phyloP scores from a whole-genome alignment of 2,888 invertebrate species.

The Bugulina stolonifera region DNA sequence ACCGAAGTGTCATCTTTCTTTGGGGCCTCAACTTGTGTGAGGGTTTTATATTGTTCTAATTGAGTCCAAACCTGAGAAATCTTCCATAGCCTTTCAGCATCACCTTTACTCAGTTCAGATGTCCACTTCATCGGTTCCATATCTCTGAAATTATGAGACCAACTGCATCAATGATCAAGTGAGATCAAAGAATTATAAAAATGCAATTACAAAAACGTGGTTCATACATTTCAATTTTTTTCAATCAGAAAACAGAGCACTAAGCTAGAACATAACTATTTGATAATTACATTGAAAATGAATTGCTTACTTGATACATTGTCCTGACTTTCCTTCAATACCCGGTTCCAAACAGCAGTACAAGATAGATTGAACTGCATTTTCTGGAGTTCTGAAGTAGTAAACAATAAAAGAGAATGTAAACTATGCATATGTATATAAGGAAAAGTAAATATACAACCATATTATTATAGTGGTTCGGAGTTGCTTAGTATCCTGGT shows the following conservation, averaged over 20 bases:
- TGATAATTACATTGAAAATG: too few relatives aligned
- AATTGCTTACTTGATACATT: slow-evolving; percentile 69
- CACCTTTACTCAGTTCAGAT: not conserved
- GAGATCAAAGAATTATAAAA: too few relatives aligned
- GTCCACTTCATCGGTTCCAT: slow-evolving; percentile 6
- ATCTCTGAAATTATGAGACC: not conserved
- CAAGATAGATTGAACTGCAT: slow-evolving; percentile 66
- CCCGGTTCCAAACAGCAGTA: slow-evolving; percentile 66
- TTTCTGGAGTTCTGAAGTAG: slow-evolving; percentile 60
- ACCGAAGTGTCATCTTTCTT: too few relatives aligned
- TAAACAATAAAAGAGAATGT: not conserved
- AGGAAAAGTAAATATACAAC: too few relatives aligned
- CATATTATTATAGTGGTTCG: too few relatives aligned
- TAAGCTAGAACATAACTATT: too few relatives aligned
- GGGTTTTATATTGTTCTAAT: not conserved
- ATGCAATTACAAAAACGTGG: too few relatives aligned
- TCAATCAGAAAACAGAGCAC: too few relatives aligned
- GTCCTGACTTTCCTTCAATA: slow-evolving; percentile 62
- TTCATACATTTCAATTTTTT: too few relatives aligned
- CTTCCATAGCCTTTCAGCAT: not conserved
- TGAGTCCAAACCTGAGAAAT: slow-evolving; percentile 1
- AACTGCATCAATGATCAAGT: not conserved
- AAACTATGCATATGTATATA: too few relatives aligned
- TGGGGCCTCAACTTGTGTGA: too few relatives aligned
- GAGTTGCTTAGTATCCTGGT: too few relatives aligned